A percentile compares a stretch with the other conserved stretches of the same genome.
Evolutionary conservation across 2,888 invertebrate species (phyloP).

Genomic region (Choreutis nemorana): DNA sequence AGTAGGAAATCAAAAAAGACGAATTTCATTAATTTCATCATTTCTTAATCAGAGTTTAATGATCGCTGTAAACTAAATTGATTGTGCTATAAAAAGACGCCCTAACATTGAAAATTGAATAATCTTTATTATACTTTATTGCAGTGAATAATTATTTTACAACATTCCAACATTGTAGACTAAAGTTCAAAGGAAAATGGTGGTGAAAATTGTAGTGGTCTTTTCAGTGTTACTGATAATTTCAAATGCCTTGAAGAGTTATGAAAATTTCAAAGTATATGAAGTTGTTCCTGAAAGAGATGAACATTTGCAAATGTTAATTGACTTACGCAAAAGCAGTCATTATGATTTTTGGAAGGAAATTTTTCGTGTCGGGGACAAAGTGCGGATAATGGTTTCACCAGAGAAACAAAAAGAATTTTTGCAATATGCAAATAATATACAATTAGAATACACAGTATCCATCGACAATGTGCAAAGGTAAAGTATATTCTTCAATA

Average conservation of each 20-base stretch:
- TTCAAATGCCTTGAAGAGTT: constrained; percentile 25
- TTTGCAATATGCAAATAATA: constrained; percentile 14
- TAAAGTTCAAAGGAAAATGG: too few relatives aligned
- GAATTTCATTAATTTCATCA: too few relatives aligned
- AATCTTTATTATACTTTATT: too few relatives aligned
- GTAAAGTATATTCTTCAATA: constrained; percentile 18
- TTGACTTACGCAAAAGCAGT: constrained; percentile 37
- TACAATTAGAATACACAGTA: constrained; percentile 18
- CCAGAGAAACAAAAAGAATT: constrained; percentile 22
- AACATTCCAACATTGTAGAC: too few relatives aligned
- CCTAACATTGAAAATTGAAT: too few relatives aligned
- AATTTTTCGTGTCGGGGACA: constrained; percentile 27
- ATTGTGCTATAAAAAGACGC: neutral
- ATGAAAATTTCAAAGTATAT: constrained; percentile 66
- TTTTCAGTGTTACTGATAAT: constrained; percentile 11
- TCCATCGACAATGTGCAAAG: constrained; percentile 25
- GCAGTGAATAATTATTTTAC: too few relatives aligned
- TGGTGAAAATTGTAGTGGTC: constrained; percentile 8
- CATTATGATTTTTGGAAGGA: constrained; percentile 35
- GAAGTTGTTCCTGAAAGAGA: constrained; percentile 46
- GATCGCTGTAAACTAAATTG: neutral
- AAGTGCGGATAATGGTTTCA: constrained; percentile 26
- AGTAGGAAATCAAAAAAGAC: too few relatives aligned
- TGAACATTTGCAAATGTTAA: constrained; percentile 48
- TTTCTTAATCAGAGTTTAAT: neutral